A percentile compares a stretch with the other conserved stretches of the same genome.
Conservation (phyloP, 2,888 invertebrate species). For the Drosophila yooni region DNA sequence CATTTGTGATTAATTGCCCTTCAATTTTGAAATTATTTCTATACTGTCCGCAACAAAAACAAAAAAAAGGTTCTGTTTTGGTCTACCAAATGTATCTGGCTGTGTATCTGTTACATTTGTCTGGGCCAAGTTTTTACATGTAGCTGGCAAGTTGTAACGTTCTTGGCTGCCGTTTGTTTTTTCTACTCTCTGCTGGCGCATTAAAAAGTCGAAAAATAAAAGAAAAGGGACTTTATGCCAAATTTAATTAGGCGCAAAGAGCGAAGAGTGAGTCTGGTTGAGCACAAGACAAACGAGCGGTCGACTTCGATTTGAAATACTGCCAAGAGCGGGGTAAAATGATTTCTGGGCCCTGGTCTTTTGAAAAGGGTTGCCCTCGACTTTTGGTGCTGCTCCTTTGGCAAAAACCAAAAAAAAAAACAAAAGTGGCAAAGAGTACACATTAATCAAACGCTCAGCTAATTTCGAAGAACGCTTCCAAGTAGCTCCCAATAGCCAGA, state of each 20-base stretch:
- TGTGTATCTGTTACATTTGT: conserved; percentile 71
- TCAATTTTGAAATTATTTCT: conserved; percentile 77
- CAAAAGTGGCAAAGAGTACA: conserved; percentile 47
- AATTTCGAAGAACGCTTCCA: conserved; percentile 55
- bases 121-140: conserved; percentile 61
- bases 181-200: conserved; percentile 24
- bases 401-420: conserved; percentile 16
- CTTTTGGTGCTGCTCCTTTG: conserved; percentile 44
- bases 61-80: conserved; percentile 21
- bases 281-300: conserved; percentile 77
- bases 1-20: conserved; percentile 82
- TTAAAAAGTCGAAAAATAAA: conserved; percentile 16
- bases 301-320: conserved; percentile 77
- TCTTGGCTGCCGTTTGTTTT: conserved; percentile 33
- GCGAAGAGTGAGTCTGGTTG: conserved; percentile 54
- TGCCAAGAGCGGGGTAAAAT: conserved; percentile 70
- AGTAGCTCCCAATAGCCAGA: conserved; percentile 25
- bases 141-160: conserved; percentile 65
- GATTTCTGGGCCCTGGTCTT: conserved; percentile 46
- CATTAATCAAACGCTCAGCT: conserved; percentile 75
- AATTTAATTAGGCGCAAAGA: conserved; percentile 82
- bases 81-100: conserved; percentile 30
- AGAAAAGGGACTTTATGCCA: conserved; percentile 75
- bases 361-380: conserved; percentile 73
- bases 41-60: conserved; percentile 20